Conservation (phyloP, 1,140 invertebrate species). For the Papilio dardanus region DNA sequence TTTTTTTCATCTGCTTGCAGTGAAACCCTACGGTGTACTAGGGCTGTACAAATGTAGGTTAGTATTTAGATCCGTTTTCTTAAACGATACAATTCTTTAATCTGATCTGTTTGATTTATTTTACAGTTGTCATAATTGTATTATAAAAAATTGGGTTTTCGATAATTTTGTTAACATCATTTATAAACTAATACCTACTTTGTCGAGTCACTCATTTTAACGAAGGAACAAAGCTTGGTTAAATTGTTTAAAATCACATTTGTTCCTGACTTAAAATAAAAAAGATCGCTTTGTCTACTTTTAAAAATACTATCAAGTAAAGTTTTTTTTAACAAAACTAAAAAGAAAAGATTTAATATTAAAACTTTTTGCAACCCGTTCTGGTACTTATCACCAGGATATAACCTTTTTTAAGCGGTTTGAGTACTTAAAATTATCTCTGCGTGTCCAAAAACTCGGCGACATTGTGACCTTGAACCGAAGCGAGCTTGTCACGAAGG, state of each 20-base stretch:
- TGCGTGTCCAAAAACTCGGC: constrained; percentile 29
- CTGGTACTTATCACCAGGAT: constrained; percentile 4
- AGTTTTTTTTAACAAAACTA: neutral
- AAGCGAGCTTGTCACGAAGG: constrained; percentile 29
- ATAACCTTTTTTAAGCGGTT: constrained; percentile 4
- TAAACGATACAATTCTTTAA: neutral
- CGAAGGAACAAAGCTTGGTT: neutral
- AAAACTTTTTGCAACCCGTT: constrained; percentile 16
- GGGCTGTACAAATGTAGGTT: too few relatives aligned
- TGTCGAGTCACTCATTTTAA: neutral
- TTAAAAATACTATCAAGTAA: neutral
- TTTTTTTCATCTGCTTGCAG: too few relatives aligned
- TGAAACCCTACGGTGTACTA: too few relatives aligned
- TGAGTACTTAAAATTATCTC: constrained; percentile 23
- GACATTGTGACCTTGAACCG: constrained; percentile 23
- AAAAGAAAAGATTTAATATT: neutral
- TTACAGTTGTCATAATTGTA: neutral
- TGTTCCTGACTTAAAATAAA: neutral
- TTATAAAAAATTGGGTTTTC: neutral
- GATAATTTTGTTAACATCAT: too few relatives aligned
- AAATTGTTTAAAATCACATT: neutral
- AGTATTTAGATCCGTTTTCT: neutral
- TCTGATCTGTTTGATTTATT: neutral
- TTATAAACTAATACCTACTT: neutral
- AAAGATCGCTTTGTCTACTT: neutral